These are phyloP conservation scores for Gonocerus acuteangulatus DNA, from an alignment of 2,888 invertebrate genomes.

Conservation along the genomic window DNA sequence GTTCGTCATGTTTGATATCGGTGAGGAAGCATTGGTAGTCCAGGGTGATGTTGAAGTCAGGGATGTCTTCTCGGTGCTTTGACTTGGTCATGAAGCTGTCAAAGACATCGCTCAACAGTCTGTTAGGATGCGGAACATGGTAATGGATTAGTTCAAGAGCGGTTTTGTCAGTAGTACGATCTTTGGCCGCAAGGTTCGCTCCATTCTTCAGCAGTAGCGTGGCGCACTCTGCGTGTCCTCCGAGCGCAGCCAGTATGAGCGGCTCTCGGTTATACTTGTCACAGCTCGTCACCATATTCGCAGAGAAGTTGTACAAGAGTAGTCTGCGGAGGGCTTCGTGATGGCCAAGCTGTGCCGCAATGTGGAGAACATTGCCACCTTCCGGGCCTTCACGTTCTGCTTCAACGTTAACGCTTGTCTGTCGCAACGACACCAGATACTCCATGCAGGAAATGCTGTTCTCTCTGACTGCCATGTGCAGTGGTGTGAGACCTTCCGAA, in stretches of 20 bases:
- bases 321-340: too few relatives aligned
- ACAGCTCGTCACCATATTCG: too few relatives aligned
- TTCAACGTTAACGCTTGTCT: neutral
- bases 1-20: slow-evolving; percentile 37
- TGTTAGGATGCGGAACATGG: slow-evolving; percentile 49
- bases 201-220: slow-evolving; percentile 45
- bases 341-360: slow-evolving; percentile 34
- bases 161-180: slow-evolving; percentile 40
- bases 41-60: slow-evolving; percentile 42
- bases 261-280: slow-evolving; percentile 40
- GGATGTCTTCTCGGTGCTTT: slow-evolving; percentile 41
- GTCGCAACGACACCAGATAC: neutral
- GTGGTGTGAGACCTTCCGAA: neutral
- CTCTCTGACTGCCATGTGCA: neutral
- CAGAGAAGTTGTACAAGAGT: too few relatives aligned
- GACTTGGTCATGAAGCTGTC: slow-evolving; percentile 48
- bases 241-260: slow-evolving; percentile 48
- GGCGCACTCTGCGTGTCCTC: slow-evolving; percentile 55
- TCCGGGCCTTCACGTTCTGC: slow-evolving; percentile 25
- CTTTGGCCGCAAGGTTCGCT: slow-evolving; percentile 45
- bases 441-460: neutral
- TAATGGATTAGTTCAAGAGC: slow-evolving; percentile 50
- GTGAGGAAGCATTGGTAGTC: slow-evolving; percentile 46
- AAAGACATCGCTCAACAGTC: slow-evolving; percentile 49
- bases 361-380: slow-evolving; percentile 41